Percentiles rank a stretch among this genome's conserved stretches.
Conservation (phyloP, 2,888 invertebrate genomes). For the Caenorhabditis zanzibari region DNA sequence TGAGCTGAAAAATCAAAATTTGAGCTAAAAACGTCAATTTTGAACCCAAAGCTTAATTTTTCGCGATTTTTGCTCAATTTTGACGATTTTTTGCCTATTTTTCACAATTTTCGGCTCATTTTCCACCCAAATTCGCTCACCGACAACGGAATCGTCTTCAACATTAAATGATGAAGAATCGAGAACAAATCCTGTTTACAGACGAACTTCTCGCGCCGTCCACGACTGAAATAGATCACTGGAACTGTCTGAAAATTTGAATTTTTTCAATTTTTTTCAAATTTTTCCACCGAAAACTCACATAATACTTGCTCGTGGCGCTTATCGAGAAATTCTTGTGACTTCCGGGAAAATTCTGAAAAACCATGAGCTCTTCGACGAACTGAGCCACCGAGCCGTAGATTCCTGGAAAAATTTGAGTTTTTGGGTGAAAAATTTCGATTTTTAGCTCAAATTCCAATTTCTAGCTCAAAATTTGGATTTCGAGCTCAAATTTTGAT, state of each 20-base stretch:
- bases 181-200: constrained; percentile 4
- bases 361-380: not conserved
- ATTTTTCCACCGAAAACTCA: not conserved
- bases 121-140: not conserved
- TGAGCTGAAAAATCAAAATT: too few species aligned
- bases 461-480: too few species aligned
- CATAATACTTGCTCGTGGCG: not conserved
- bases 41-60: too few species aligned
- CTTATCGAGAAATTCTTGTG: not conserved
- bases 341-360: not conserved
- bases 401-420: not conserved
- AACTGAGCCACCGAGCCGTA: not conserved
- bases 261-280: not conserved
- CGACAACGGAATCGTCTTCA: not conserved
- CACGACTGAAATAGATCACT: not conserved
- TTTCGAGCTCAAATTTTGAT: not conserved
- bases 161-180: not conserved
- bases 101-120: too few species aligned
- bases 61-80: too few species aligned
- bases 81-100: too few species aligned
- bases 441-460: too few species aligned
- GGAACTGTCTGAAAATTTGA: not conserved
- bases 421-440: too few species aligned
- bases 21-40: too few species aligned
- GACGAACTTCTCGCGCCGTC: not conserved